Evolutionary conservation across 2,888 invertebrate genomes (phyloP).

Genomic region (Drosophila formosana): DNA sequence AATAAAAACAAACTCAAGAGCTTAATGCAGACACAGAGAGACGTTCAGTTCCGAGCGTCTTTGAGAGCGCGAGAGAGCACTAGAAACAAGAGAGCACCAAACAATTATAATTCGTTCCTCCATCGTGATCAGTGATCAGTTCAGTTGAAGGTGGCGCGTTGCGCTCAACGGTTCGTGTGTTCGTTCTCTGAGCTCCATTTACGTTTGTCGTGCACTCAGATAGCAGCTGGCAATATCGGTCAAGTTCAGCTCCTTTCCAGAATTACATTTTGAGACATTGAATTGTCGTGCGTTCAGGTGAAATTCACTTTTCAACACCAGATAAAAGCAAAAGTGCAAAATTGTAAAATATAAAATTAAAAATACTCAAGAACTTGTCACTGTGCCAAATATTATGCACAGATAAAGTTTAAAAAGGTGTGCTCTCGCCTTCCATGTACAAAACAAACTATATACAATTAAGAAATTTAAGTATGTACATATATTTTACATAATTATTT

Average conservation of each 20-base stretch:
- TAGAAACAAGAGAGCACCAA: constrained; percentile 4
- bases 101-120: constrained; percentile 14
- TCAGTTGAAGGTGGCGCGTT: constrained; percentile 71
- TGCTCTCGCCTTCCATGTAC: constrained; percentile 19
- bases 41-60: neutral
- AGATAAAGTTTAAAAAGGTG: constrained; percentile 48
- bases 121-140: constrained; percentile 20
- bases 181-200: constrained; percentile 15
- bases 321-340: constrained; percentile 35
- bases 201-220: neutral
- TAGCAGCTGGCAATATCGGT: constrained; percentile 70
- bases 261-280: constrained; percentile 11
- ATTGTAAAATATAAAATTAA: constrained; percentile 22
- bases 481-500: constrained; percentile 16
- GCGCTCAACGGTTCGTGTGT: constrained; percentile 60
- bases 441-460: constrained; percentile 13
- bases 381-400: constrained; percentile 55
- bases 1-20: constrained; percentile 12
- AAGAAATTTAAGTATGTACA: neutral
- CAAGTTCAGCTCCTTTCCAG: constrained; percentile 70
- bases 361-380: constrained; percentile 61
- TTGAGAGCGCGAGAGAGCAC: constrained; percentile 1
- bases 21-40: constrained; percentile 7
- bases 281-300: constrained; percentile 12
- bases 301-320: constrained; percentile 13